Evolutionary conservation across 2,113 vertebrate genomes (phyloP).

Genomic region (Conger conger): DNA sequence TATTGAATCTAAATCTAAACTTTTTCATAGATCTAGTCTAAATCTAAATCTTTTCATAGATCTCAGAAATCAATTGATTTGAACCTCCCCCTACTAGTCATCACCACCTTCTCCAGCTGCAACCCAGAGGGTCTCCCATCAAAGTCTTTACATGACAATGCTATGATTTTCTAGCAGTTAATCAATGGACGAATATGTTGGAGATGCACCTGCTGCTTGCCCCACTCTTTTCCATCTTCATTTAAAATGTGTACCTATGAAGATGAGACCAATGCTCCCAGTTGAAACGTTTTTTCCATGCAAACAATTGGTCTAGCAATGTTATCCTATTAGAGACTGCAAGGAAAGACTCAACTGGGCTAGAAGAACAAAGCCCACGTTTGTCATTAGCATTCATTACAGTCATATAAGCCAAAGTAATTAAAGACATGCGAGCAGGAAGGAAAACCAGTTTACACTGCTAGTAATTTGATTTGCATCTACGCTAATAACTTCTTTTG

Average conservation of each 20-base stretch:
- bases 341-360: background rate
- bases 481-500: conserved; percentile 83
- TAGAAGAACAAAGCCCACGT: conserved; percentile 49
- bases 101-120: background rate
- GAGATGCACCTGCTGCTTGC: background rate
- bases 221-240: background rate
- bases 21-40: no score
- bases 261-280: background rate
- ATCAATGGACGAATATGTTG: background rate
- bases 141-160: background rate
- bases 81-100: background rate
- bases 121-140: background rate
- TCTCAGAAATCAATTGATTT: background rate
- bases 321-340: conserved; percentile 3
- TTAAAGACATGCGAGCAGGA: conserved; percentile 75
- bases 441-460: conserved; percentile 77
- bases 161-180: background rate
- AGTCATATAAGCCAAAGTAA: conserved; percentile 74
- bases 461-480: conserved; percentile 81
- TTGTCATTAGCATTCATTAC: conserved; percentile 79
- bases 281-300: background rate
- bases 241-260: background rate
- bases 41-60: no score
- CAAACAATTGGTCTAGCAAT: background rate
- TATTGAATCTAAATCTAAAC: no score